A percentile compares a stretch with the other conserved stretches of the same genome.
Evolutionary conservation across 2,797 vertebrate genomes (phyloP).

Genomic region (Triplophysa yarkandensis): DNA sequence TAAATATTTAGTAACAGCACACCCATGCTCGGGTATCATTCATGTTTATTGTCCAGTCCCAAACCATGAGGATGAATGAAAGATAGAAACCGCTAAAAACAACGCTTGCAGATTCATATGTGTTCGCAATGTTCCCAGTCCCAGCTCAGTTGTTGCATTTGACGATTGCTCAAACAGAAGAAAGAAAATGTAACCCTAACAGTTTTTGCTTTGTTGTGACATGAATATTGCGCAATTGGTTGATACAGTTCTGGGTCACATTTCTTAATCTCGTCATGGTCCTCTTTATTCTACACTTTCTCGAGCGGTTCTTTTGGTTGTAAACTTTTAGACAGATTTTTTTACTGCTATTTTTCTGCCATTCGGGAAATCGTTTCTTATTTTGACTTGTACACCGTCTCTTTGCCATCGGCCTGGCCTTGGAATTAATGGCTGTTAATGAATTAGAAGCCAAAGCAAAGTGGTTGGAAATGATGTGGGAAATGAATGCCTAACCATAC

Average conservation of each 20-base stretch:
- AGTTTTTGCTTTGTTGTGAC: neutral
- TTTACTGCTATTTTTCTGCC: neutral
- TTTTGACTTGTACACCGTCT: neutral
- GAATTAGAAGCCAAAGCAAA: constrained; percentile 26
- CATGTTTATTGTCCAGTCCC: neutral
- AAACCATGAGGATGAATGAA: neutral
- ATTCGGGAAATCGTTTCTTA: neutral
- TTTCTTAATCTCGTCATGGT: constrained; percentile 21
- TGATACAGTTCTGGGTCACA: neutral
- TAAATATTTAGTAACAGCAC: neutral
- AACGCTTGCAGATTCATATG: neutral
- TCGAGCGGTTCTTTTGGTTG: neutral
- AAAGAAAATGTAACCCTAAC: constrained; percentile 2
- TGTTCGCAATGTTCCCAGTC: neutral
- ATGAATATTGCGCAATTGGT: constrained; percentile 31
- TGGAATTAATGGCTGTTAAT: constrained; percentile 30
- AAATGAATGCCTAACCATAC: constrained; percentile 8
- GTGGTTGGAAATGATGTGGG: constrained; percentile 37
- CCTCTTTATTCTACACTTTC: neutral
- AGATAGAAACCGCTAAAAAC: neutral
- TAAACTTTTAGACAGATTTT: too few relatives aligned
- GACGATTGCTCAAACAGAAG: neutral
- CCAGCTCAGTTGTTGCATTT: neutral
- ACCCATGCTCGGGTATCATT: neutral
- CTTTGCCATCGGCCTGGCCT: neutral